Evolutionary conservation across 2,113 vertebrate species (phyloP), one percentile per base, ranked within the genome.

Genomic region (Seriola rivoliana): DNA sequence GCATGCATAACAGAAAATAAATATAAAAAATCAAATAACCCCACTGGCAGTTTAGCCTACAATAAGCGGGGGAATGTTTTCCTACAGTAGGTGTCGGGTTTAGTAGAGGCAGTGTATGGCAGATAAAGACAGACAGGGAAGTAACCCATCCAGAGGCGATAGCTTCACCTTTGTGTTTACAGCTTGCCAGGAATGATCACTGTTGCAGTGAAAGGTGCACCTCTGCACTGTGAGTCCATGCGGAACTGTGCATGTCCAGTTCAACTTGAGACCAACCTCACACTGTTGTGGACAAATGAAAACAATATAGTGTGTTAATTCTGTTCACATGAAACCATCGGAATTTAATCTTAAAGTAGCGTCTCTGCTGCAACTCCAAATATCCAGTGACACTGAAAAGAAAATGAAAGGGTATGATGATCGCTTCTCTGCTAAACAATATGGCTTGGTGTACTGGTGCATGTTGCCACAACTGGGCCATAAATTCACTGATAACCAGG

Each of bases 81-180:
- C 17, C 62, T 25, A 25, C 19, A 66, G 55, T 21, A 29, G 14
- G n/a, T 69, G 75, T 59, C 58, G 3, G 19, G 32, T 65, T 69
- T 21, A 54, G 11, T 55, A 16, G 69, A 65, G 32, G 59, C 29
- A 36, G 42, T 6, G 17, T 3, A 25, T 32, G 23, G 21, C 8
- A 25, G 19, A 64, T 34, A 10, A 55, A 68, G 73, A 58, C 71
- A 70, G 75, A 82, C 72, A 70, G 44, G 36, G 50, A 79, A 44
- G 71, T 65, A 60, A 60, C 48, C 62, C 42, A 67, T 82, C 78
- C 62, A 21, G 46, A 81, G 78, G 82, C 38, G 21, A 75, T 69
- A 58, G 65, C 64, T 57, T 70, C 85, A 50, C 78, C 44, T 84
- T 80, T 71, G 71, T 82, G 86, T 85, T 92, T 84, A 80, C 82